These are phyloP conservation scores for Metacarcinus magister DNA, from an alignment of 2,888 invertebrate species.

Conservation along the genomic window DNA sequence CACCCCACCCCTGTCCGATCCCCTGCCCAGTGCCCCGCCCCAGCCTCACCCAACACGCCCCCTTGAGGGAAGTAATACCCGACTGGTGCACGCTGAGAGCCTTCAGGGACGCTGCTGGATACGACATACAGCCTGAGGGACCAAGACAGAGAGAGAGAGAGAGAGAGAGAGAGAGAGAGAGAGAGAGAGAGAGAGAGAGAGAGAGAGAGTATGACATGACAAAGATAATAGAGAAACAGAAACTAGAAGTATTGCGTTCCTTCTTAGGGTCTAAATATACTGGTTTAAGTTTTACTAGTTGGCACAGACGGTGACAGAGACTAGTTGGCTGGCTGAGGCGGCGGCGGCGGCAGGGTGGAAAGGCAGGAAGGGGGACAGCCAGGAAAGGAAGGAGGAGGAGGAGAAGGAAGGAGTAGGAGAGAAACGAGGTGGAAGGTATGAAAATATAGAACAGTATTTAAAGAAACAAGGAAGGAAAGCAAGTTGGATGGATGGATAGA, in stretches of 20 bases:
- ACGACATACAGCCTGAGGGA: not conserved
- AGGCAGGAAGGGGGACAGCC: not conserved
- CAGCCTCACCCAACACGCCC: not conserved
- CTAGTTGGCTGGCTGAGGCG: not conserved
- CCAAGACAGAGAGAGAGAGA: not conserved
- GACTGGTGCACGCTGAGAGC: not conserved
- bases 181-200: not conserved
- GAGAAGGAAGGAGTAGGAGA: not conserved
- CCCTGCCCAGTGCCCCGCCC: not conserved
- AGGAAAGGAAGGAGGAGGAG: not conserved
- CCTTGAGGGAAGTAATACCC: not conserved
- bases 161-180: slow-evolving; percentile 20
- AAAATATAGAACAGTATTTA: not conserved
- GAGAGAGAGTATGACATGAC: not conserved
- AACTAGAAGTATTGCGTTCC: not conserved
- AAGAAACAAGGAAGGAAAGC: no score
- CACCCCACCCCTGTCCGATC: not conserved
- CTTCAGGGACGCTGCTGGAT: no score
- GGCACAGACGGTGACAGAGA: not conserved
- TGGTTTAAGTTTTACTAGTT: not conserved
- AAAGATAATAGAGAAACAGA: not conserved
- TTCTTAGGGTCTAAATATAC: not conserved
- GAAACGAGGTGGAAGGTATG: not conserved
- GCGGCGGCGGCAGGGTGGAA: not conserved
- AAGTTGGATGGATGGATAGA: no score